These are phyloP conservation scores for Eristalis pertinax DNA, from an alignment of 2,888 invertebrate species.

Conservation along the genomic window DNA sequence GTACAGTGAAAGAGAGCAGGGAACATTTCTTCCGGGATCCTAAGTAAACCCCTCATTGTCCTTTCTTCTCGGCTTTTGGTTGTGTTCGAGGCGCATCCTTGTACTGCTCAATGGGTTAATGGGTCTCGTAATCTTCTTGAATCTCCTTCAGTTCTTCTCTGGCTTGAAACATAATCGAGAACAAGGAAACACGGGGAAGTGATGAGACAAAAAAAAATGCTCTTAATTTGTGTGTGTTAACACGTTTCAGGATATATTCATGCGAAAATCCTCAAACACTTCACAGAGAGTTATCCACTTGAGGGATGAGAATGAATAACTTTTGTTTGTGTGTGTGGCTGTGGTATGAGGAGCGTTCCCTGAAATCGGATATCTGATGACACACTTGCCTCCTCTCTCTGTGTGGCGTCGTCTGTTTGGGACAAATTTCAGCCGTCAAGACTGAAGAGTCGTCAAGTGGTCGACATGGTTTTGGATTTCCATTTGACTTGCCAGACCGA, in stretches of 20 bases:
- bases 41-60: slow-evolving; percentile 28
- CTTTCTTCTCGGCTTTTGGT: slow-evolving; percentile 15
- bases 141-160: background rate
- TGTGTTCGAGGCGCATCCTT: background rate
- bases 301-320: slow-evolving; percentile 3
- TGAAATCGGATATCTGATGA: slow-evolving; percentile 65
- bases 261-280: slow-evolving; percentile 24
- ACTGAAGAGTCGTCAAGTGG: slow-evolving; percentile 51
- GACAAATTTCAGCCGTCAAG: slow-evolving; percentile 11
- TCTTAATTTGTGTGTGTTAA: slow-evolving; percentile 23
- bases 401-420: background rate
- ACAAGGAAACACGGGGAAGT: background rate
- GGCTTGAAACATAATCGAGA: slow-evolving; percentile 19
- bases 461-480: slow-evolving; percentile 53
- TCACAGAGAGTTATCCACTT: slow-evolving; percentile 16
- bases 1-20: background rate
- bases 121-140: slow-evolving; percentile 50
- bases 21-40: slow-evolving; percentile 54
- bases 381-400: slow-evolving; percentile 57
- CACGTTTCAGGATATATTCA: slow-evolving; percentile 40
- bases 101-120: slow-evolving; percentile 60
- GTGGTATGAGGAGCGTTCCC: background rate
- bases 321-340: background rate
- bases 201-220: background rate
- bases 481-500: background rate